These are phyloP conservation scores for Rosalia funebris DNA, from an alignment of 2,888 invertebrate species.

Conservation along the genomic window DNA sequence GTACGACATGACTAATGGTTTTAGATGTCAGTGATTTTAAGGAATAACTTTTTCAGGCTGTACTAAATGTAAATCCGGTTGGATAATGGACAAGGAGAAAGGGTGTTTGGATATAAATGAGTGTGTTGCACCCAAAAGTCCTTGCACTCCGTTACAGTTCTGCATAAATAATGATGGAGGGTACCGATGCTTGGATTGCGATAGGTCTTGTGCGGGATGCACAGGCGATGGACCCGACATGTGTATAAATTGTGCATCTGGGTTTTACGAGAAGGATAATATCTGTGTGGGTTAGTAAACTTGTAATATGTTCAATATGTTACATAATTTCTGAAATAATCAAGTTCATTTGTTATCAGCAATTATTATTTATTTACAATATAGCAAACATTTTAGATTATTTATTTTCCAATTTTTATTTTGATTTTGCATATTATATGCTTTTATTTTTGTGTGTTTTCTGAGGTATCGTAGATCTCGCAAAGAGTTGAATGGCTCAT, in stretches of 20 bases:
- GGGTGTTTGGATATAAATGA: conserved; percentile 90
- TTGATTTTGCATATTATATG: too few relatives aligned
- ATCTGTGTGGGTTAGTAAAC: conserved; percentile 84
- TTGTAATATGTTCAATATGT: too few relatives aligned
- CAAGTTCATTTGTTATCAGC: too few relatives aligned
- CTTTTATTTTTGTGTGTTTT: too few relatives aligned
- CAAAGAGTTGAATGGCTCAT: too few relatives aligned
- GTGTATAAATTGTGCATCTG: conserved; percentile 83
- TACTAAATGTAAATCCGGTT: conserved; percentile 76
- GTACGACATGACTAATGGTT: too few relatives aligned
- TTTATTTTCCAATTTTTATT: too few relatives aligned
- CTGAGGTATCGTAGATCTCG: too few relatives aligned
- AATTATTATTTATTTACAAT: too few relatives aligned
- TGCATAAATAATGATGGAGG: conserved; percentile 91
- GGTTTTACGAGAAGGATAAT: conserved; percentile 76
- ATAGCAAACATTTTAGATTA: too few relatives aligned
- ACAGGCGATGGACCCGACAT: conserved; percentile 91
- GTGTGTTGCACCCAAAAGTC: conserved; percentile 70
- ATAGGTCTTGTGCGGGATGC: conserved; percentile 85
- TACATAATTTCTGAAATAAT: too few relatives aligned
- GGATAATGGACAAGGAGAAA: conserved; percentile 75
- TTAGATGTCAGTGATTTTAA: too few relatives aligned
- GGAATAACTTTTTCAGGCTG: conserved; percentile 66
- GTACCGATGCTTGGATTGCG: conserved; percentile 83
- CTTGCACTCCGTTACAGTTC: conserved; percentile 76